Base-by-base conservation (phyloP, 2,113 vertebrate genomes). In the Actenoides lindsayi region DNA sequence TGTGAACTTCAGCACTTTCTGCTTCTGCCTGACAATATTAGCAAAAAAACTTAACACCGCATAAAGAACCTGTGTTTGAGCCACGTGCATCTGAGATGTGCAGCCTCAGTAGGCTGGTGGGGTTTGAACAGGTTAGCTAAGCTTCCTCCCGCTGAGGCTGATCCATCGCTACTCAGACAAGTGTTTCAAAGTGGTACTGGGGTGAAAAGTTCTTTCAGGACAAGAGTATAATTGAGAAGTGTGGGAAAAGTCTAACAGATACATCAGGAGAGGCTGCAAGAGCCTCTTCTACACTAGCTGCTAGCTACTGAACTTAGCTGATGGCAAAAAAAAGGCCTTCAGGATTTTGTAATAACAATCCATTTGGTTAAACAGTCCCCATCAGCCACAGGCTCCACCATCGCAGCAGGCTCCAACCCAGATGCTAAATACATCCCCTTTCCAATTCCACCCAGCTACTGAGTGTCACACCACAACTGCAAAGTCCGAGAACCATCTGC, bases 91-190 rank as follows among this genome's bases (percentile, higher is more conserved):
- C 41, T 4, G 63, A 51, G 27, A 35, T 62, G 60, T 53, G 82
- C 65, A 44, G 76, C 20, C 59, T 63, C 2, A 2, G n/a, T 44
- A 46, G 69, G 2, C 63, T 81, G 87, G 27, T 51, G 59, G 83
- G 87, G 54, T 83, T 87, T 65, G 81, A 95, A 51, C 67, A 93
- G 80, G 80, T 96, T 78, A 69, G 91, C 87, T 91, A 82, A 92
- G 78, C 74, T 67, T 93, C 81, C 83, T 56, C 91, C 83, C 85
- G 83, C 87, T 85, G 81, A 92, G 77, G 53, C 73, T 79, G 80
- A 68, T n/a, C 68, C 37, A 59, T 27, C 1, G 2, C 84, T 81
- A 30, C 80, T 39, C 89, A 69, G 69, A 75, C 54, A 83, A 92
- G 78, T 28, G 81, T 37, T 94, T 87, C 86, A 82, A 94, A 95